Percentiles rank a stretch among this genome's conserved stretches.
phyloP scores from a whole-genome alignment of 2,797 vertebrate species.

The Neomorphus geoffroyi region DNA sequence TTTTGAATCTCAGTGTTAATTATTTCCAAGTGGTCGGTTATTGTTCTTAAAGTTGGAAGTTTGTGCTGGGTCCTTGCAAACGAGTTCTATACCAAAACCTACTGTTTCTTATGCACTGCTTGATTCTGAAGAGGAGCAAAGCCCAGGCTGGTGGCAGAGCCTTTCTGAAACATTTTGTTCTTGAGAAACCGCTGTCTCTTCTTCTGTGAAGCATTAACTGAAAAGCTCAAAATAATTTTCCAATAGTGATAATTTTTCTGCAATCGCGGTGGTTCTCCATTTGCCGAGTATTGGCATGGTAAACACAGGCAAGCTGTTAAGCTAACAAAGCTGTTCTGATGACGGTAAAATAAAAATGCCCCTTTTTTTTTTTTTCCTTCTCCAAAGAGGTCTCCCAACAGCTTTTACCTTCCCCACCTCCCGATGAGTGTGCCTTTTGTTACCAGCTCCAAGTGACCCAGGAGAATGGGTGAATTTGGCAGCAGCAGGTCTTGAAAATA shows the following conservation, averaged over 20 bases:
- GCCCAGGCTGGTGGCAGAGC: background rate
- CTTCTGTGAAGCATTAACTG: background rate
- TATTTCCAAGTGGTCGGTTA: background rate
- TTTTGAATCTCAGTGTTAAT: background rate
- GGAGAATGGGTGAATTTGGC: background rate
- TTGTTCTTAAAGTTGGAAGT: background rate
- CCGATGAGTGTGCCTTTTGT: background rate
- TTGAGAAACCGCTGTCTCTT: background rate
- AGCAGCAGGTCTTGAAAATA: background rate
- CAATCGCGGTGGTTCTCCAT: background rate
- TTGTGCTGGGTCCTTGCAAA: background rate
- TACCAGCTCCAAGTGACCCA: background rate
- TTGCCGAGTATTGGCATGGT: background rate
- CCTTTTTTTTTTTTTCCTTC: background rate
- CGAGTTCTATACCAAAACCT: background rate
- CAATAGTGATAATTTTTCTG: background rate
- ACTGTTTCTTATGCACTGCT: background rate
- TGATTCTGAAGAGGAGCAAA: background rate
- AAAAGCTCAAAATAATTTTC: background rate
- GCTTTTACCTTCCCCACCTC: background rate
- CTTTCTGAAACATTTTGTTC: background rate
- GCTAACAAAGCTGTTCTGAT: background rate
- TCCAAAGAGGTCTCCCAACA: background rate
- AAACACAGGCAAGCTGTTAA: constrained; percentile 14
- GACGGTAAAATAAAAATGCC: background rate